Percentiles rank a stretch among this genome's conserved stretches.
phyloP scores from a whole-genome alignment of 1,140 invertebrate genomes.

The Oedothorax gibbosus region DNA sequence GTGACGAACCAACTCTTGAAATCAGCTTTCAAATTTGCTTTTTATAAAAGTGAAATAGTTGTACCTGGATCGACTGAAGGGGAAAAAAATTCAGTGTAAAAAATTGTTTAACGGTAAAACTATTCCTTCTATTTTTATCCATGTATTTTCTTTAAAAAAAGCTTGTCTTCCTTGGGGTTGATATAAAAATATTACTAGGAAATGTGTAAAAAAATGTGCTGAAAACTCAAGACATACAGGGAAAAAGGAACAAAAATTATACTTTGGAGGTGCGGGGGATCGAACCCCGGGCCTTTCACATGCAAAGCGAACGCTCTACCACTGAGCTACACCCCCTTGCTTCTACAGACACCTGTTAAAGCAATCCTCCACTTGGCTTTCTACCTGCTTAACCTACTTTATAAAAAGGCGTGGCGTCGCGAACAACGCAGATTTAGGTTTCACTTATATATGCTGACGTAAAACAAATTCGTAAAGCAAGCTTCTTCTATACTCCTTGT shows the following conservation, averaged over 20 bases:
- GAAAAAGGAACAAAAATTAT: background rate
- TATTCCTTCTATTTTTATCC: background rate
- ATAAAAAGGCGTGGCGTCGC: background rate
- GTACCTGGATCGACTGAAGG: too few relatives aligned
- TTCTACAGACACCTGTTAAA: background rate
- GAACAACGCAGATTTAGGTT: background rate
- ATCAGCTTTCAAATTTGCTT: too few relatives aligned
- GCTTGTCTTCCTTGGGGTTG: background rate
- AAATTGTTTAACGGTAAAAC: background rate
- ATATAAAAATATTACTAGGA: background rate
- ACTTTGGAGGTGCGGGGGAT: slow-evolving; percentile 19
- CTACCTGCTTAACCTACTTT: background rate
- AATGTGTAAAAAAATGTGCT: background rate
- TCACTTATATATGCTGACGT: too few relatives aligned
- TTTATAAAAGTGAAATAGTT: too few relatives aligned
- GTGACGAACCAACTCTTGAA: too few relatives aligned
- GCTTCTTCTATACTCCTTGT: too few relatives aligned
- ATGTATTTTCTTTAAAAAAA: background rate
- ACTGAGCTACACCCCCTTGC: slow-evolving; percentile 48
- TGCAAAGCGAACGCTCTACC: slow-evolving; percentile 57
- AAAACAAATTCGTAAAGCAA: too few relatives aligned
- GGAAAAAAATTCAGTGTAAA: too few relatives aligned
- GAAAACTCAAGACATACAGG: background rate
- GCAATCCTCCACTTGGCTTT: too few relatives aligned
- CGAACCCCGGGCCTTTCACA: slow-evolving; percentile 54